Evolutionary conservation across 1,140 invertebrate genomes (phyloP), one percentile per base, ranked within the genome.

Genomic region (Drosophila repletoides): DNA sequence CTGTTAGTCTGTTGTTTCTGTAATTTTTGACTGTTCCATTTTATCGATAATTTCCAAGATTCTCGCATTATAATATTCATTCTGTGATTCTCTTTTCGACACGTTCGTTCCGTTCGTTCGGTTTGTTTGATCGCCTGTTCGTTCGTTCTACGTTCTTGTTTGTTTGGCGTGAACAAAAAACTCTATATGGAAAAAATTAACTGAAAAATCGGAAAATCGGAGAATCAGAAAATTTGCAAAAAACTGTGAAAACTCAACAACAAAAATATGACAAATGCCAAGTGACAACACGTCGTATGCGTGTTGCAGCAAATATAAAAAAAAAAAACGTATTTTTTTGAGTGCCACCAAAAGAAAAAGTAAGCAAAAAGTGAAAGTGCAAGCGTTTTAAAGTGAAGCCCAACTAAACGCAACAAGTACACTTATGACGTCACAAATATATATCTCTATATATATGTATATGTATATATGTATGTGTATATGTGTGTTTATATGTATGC

Each of bases 221-320:
- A 19, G 31, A 41, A 49, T 34, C 24, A 14, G 21, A 22, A 43
- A 24, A 51, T 36, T 9, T 4, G 12, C 10, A 10, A 51, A 17
- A 40, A 38, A 38, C 21, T 31, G 38, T 33, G 9, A 22, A 45
- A 40, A 58, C 40, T 31, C 41, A 46, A 40, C 28, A 60, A 38
- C 36, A 66, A 40, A 67, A 59, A 56, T 52, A 77, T 58, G 31
- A 33, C 41, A 46, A 51, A 40, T 34, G 28, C 29, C 10, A 45
- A 52, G 40, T 61, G 56, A 52, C 36, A 46, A 84, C 70, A 63
- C 45, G 70, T 53, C 77, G 77, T 74, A 84, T 83, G 60, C 51
- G 79, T 77, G 41, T 61, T 83, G 72, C 68, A 40, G n/a, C n/a
- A n/a, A n/a, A 7, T 14, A 2, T 45, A 7, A 56, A 53, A 65